Evolutionary conservation across 92 coral and sea anemone species (phyloP).

Genomic region (Desmophyllum pertusum): DNA sequence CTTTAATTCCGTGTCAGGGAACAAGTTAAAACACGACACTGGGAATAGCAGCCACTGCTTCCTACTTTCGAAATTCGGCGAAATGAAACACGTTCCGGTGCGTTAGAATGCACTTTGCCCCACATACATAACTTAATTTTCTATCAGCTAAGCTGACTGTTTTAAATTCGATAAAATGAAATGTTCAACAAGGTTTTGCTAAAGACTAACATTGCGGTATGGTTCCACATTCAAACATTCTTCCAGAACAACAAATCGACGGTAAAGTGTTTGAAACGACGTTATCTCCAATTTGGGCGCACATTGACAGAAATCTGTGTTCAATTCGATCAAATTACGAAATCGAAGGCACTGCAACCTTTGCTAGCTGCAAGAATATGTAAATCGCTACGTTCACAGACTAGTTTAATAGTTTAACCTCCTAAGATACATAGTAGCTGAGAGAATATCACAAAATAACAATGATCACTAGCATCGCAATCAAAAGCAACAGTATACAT

Average conservation of each 20-base stretch:
- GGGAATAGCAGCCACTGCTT: not conserved
- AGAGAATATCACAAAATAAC: not conserved
- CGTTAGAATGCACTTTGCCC: not conserved
- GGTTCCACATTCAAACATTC: not conserved
- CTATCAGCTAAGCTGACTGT: too few relatives aligned
- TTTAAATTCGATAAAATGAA: too few relatives aligned
- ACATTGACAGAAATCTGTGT: not conserved
- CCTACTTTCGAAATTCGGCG: not conserved
- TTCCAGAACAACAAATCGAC: not conserved
- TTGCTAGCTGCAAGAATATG: not conserved
- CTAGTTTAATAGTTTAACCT: not conserved
- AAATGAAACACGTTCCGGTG: constrained; percentile 3
- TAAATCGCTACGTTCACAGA: not conserved
- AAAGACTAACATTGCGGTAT: not conserved
- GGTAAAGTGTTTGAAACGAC: not conserved
- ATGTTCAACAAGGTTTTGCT: not conserved
- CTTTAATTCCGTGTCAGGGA: not conserved
- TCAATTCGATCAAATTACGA: constrained; percentile 7
- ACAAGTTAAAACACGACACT: constrained; percentile 5
- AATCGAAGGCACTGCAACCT: not conserved
- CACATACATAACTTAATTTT: not conserved
- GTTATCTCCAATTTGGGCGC: not conserved
- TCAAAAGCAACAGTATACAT: not conserved
- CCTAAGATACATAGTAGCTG: not conserved
- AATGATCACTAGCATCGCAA: not conserved